Evolutionary conservation across 1,140 invertebrate species (phyloP), one percentile per base, ranked within the genome.

Genomic region (Harlomillsia oculata): DNA sequence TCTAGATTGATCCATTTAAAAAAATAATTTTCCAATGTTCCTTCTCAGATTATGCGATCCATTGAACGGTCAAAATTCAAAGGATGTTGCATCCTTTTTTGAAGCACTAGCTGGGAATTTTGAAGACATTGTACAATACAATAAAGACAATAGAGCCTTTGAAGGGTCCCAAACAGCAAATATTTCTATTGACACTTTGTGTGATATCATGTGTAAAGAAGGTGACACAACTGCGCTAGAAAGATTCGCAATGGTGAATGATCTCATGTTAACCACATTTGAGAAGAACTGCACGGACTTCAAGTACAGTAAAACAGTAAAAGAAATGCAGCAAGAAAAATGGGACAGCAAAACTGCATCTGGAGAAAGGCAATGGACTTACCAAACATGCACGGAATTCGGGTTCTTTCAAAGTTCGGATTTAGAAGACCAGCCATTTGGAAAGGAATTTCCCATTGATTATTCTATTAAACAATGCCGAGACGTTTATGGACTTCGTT

Each of bases 81-180:
- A 83, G 36, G 88, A 93, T 67, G 78, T 91, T 2, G 75, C 82
- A 1, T 92, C 84, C 68, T 80, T 96, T 13, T 89, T 82, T 67
- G 82, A 83, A 66, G 80, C 76, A 43, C 69, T 95, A n/a, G 84
- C 89, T 5, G 80, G 81, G 32, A 89, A 90, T 72, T 84, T 89
- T 70, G 84, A 83, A 3, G 87, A 82, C 32, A 78, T 95, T 44
- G 90, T 94, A 0, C 92, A 97, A 66, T 96, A 97, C 70, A 97
- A 95, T 69, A 87, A 90, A 70, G 92, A 95, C 66, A 95, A 96
- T 71, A 75, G 90, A 39, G 77, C 77, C 5, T 80, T 75, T 67
- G 81, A 80, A 65, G 77, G 78, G 34, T 75, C 74, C 0, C 72
- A 70, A 54, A 77, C 74, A 29, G 78, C 76, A 11, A 84, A 82